A percentile compares a stretch with the other conserved stretches of the same genome.
These are phyloP conservation scores for Dicrostonyx torquatus DNA, from an alignment of 2,797 vertebrate genomes.

Conservation along the genomic window DNA sequence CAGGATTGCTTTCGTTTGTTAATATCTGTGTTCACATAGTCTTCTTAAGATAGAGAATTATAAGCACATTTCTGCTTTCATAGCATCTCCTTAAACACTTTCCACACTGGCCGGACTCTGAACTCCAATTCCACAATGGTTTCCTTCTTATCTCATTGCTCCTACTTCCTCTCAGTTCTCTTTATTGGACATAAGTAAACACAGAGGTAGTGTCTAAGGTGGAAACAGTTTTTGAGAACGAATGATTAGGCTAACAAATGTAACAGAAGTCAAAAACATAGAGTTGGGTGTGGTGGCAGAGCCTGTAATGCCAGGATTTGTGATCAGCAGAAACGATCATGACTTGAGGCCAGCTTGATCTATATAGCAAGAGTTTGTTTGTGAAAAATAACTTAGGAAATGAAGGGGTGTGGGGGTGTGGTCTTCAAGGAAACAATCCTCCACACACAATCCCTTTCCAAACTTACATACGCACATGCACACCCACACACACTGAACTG, in stretches of 20 bases:
- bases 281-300: neutral
- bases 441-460: neutral
- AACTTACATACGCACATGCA: neutral
- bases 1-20: neutral
- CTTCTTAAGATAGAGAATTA: neutral
- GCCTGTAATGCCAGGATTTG: neutral
- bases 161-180: neutral
- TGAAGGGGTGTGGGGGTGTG: no score
- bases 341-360: neutral
- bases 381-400: neutral
- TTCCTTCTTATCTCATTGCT: neutral
- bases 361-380: neutral
- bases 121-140: neutral
- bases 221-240: slow-evolving; percentile 42
- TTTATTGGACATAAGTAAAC: slow-evolving; percentile 30
- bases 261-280: neutral
- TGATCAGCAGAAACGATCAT: neutral
- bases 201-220: neutral
- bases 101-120: neutral
- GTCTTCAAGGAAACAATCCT: neutral
- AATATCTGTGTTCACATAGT: neutral
- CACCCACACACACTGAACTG: neutral
- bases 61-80: neutral
- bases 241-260: neutral
- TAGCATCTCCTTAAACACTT: neutral